phyloP scores from a whole-genome alignment of 2,113 vertebrate genomes.

The Nyctereutes procyonoides region DNA sequence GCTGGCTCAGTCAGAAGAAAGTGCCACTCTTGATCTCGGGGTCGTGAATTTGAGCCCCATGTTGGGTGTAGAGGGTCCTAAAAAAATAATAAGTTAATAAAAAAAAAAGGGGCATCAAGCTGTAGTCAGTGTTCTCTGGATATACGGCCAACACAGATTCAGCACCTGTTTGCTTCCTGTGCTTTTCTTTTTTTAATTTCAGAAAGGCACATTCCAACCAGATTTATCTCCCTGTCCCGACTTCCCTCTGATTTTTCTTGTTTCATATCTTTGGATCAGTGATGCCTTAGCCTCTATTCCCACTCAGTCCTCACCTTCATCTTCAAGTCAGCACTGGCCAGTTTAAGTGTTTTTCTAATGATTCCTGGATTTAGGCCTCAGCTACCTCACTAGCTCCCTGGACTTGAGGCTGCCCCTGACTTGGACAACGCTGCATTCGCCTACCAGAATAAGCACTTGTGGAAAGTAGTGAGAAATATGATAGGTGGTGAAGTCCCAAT shows the following conservation, averaged over 20 bases:
- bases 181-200: slow-evolving; percentile 46
- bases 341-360: neutral
- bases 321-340: neutral
- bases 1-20: neutral
- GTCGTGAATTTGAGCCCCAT: neutral
- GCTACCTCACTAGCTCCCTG: neutral
- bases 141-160: neutral
- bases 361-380: neutral
- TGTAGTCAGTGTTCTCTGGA: neutral
- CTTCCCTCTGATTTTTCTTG: neutral
- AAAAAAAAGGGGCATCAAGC: neutral
- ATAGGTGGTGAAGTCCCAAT: neutral
- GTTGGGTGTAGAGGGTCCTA: neutral
- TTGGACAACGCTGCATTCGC: rapidly evolving
- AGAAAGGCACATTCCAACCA: neutral
- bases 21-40: neutral
- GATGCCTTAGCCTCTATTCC: neutral
- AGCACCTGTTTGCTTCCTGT: neutral
- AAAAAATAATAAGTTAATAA: neutral
- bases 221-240: neutral
- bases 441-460: neutral
- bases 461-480: neutral
- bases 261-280: neutral
- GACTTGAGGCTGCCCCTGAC: neutral
- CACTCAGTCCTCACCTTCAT: neutral